Evolutionary conservation across 2,888 invertebrate genomes (phyloP).

Genomic region (Noctua fimbriata): DNA sequence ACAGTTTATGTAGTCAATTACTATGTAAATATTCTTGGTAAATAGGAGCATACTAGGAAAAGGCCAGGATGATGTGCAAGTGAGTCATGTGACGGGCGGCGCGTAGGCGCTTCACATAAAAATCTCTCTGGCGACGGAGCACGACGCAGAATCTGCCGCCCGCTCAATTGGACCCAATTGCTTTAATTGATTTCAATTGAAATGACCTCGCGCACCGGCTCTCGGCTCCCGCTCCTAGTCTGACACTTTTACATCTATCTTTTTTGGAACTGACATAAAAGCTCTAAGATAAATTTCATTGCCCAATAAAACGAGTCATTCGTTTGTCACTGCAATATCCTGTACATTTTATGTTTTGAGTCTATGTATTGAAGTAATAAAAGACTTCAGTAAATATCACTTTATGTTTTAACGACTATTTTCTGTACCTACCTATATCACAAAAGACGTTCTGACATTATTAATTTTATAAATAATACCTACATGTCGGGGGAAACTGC

Average conservation of each 20-base stretch:
- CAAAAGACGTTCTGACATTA: not conserved
- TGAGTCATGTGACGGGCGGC: conserved; percentile 85
- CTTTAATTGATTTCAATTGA: conserved; percentile 90
- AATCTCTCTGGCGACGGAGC: conserved; percentile 87
- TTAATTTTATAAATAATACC: not conserved
- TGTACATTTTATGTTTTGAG: conserved; percentile 51
- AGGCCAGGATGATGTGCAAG: conserved; percentile 65
- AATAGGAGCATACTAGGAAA: conserved; percentile 50
- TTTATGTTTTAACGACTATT: conserved; percentile 3
- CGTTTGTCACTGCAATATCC: conserved; percentile 63
- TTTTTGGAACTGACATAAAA: conserved; percentile 89
- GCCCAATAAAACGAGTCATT: conserved; percentile 77
- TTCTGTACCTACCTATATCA: not conserved
- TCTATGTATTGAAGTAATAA: conserved; percentile 29
- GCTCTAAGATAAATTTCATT: conserved; percentile 84
- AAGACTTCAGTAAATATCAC: not conserved
- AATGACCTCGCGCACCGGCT: conserved; percentile 89
- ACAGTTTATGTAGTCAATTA: conserved; percentile 42
- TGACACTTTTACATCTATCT: conserved; percentile 90
- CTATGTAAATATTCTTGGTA: conserved; percentile 53
- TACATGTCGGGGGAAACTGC: not conserved
- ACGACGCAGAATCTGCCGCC: conserved; percentile 89
- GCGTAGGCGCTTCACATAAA: conserved; percentile 89
- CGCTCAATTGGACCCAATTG: conserved; percentile 89
- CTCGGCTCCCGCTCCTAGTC: conserved; percentile 87